Conservation (phyloP, 2,113 vertebrate genomes). For the Epinephelus cyanopodus region DNA sequence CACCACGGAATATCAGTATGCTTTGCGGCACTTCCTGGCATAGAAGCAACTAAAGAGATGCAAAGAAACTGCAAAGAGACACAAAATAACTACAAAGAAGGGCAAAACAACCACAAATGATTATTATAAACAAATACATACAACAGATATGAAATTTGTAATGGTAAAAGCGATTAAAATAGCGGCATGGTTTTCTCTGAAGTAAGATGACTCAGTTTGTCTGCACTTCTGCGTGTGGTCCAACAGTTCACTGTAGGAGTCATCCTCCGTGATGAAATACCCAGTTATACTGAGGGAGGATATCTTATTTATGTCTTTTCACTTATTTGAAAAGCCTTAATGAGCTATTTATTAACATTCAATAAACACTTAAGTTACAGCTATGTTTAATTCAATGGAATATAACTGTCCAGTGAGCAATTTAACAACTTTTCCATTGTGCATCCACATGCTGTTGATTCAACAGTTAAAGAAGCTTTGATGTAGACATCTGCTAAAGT, state of each 20-base stretch:
- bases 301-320: background rate
- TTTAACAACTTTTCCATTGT: background rate
- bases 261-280: background rate
- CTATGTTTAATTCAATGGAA: background rate
- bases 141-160: too few relatives aligned
- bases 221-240: too few relatives aligned
- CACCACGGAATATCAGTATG: too few relatives aligned
- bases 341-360: background rate
- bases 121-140: too few relatives aligned
- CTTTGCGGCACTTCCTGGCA: too few relatives aligned
- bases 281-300: background rate
- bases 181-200: background rate
- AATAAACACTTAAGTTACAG: background rate
- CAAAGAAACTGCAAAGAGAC: too few relatives aligned
- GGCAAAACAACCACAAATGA: too few relatives aligned
- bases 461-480: slow-evolving; percentile 18
- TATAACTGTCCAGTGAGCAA: background rate
- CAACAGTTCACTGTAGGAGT: too few relatives aligned
- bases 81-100: too few relatives aligned
- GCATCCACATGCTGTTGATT: slow-evolving; percentile 1
- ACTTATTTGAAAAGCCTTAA: background rate
- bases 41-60: too few relatives aligned
- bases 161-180: too few relatives aligned
- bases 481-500: slow-evolving; percentile 33
- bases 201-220: too few relatives aligned